Conservation (phyloP, 2,113 vertebrate genomes). For the Nettapus auritus region DNA sequence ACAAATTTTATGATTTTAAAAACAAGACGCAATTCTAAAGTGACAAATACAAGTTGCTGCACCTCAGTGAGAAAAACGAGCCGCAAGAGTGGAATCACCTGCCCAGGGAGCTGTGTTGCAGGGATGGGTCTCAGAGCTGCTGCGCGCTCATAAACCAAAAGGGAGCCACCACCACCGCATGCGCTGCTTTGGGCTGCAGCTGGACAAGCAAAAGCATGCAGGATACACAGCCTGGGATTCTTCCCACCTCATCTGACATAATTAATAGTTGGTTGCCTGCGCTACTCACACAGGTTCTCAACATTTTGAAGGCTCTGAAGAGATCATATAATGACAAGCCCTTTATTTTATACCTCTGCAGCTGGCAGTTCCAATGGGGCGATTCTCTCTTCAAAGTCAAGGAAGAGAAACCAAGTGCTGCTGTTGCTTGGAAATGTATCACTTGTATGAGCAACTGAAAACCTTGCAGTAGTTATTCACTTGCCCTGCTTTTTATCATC, state of each 20-base stretch:
- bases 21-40: background rate
- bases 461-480: slow-evolving; percentile 33
- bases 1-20: background rate
- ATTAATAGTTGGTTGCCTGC: background rate
- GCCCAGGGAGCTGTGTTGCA: accelerated
- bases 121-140: background rate
- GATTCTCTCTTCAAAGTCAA: background rate
- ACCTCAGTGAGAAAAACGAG: background rate
- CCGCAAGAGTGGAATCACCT: accelerated
- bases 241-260: background rate
- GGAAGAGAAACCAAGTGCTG: background rate
- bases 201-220: background rate
- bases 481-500: slow-evolving; percentile 28
- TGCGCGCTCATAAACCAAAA: accelerated
- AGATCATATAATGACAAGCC: accelerated
- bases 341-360: background rate
- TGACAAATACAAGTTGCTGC: background rate
- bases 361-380: background rate
- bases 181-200: background rate
- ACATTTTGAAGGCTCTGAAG: background rate
- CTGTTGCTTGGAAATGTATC: background rate
- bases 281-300: background rate
- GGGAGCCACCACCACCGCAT: background rate
- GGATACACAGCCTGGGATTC: background rate
- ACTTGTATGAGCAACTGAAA: slow-evolving; percentile 9